Percentiles rank a stretch among this genome's conserved stretches.
Evolutionary conservation across 2,888 invertebrate genomes (phyloP).

Genomic region (Frankliniella intonsa): DNA sequence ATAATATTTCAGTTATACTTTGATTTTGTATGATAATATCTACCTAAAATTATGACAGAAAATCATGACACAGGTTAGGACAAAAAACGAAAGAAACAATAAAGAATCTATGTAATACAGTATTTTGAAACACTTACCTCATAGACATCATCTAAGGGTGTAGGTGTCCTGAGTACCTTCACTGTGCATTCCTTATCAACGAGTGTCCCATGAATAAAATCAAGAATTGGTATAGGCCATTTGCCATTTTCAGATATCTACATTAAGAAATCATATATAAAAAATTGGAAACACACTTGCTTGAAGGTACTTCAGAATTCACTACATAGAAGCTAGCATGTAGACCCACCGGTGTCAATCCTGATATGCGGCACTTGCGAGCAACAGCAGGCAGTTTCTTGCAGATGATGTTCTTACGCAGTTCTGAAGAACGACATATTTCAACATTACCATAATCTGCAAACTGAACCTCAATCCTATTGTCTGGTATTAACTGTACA

Average conservation of each 20-base stretch:
- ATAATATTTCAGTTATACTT: background rate
- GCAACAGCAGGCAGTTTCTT: conserved; percentile 50
- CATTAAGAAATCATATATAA: conserved; percentile 18
- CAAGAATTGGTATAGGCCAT: conserved; percentile 56
- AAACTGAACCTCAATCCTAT: conserved; percentile 54
- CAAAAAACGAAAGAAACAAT: conserved; percentile 32
- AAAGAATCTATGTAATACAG: background rate
- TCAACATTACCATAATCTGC: conserved; percentile 83
- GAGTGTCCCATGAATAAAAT: conserved; percentile 56
- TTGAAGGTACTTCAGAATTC: conserved; percentile 9
- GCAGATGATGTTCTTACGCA: conserved; percentile 61
- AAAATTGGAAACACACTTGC: conserved; percentile 14
- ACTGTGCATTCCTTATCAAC: conserved; percentile 57
- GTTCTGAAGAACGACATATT: conserved; percentile 51
- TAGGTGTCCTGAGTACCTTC: conserved; percentile 43
- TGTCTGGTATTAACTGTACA: conserved; percentile 34
- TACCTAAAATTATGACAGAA: conserved; percentile 31
- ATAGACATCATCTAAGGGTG: conserved; percentile 39
- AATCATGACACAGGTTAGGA: background rate
- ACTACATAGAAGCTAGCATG: background rate
- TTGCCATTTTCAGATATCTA: conserved; percentile 40
- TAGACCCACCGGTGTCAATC: conserved; percentile 49
- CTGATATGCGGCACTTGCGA: conserved; percentile 55
- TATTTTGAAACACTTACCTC: conserved; percentile 37
- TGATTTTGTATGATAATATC: background rate